A percentile compares a stretch with the other conserved stretches of the same genome.
Evolutionary conservation across 2,113 vertebrate species (phyloP).

Genomic region (Lethenteron camtschaticum): DNA sequence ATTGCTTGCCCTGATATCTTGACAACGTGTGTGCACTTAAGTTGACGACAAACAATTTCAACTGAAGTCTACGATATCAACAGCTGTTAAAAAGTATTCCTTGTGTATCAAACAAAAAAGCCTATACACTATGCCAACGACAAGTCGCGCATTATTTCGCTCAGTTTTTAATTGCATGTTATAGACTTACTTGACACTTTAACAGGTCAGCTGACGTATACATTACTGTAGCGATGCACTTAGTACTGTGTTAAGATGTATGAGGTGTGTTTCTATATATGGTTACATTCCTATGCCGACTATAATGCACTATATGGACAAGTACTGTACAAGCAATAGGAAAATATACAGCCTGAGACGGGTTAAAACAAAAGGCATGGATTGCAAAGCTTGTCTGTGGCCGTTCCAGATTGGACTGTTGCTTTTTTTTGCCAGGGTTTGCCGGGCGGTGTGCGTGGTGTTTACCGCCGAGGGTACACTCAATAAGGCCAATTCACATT

Average conservation of each 20-base stretch:
- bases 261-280: neutral
- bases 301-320: conserved; percentile 5
- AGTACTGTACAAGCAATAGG: conserved; percentile 6
- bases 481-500: no score
- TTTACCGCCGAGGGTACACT: no score
- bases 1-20: neutral
- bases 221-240: conserved; percentile 6
- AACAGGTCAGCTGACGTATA: neutral
- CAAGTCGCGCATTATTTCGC: neutral
- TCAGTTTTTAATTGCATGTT: conserved; percentile 1
- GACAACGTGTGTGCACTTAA: conserved; percentile 4
- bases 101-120: neutral
- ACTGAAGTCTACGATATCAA: neutral
- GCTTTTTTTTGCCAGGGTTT: no score
- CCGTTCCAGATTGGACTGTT: no score
- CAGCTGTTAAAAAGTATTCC: conserved; percentile 1
- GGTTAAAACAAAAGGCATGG: neutral
- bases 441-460: no score
- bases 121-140: conserved; percentile 3
- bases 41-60: neutral
- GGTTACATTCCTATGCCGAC: conserved; percentile 6
- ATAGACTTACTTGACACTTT: conserved; percentile 6
- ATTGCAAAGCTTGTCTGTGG: no score
- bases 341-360: conserved; percentile 5
- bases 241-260: neutral